Conservation (phyloP, 1,140 invertebrate genomes). For the silkworm (Bombyx mori) region DNA sequence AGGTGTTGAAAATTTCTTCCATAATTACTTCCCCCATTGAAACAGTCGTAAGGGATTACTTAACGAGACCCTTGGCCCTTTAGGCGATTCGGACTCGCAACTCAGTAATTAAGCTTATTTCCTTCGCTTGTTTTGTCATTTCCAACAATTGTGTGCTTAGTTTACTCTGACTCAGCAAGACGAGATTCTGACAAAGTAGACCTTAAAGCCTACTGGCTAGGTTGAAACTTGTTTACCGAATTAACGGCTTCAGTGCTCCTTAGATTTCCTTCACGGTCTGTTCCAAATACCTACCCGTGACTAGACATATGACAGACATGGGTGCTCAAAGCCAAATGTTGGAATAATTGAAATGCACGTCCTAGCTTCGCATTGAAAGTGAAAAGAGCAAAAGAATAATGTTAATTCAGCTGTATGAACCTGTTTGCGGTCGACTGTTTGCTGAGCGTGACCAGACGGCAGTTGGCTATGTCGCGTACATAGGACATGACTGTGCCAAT, state of each 20-base stretch:
- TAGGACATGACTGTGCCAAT: conserved; percentile 39
- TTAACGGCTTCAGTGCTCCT: not conserved
- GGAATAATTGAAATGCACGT: conserved; percentile 43
- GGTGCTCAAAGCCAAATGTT: conserved; percentile 21
- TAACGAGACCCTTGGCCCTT: conserved; percentile 48
- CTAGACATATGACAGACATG: conserved; percentile 28
- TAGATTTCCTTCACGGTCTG: not conserved
- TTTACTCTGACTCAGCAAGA: conserved; percentile 4
- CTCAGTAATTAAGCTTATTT: conserved; percentile 70
- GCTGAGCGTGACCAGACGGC: conserved; percentile 64
- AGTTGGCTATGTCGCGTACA: conserved; percentile 20
- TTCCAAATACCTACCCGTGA: conserved; percentile 13
- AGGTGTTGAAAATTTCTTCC: conserved; percentile 54
- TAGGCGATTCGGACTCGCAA: conserved; percentile 53
- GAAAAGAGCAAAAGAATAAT: conserved; percentile 47
- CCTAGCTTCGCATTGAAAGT: conserved; percentile 36
- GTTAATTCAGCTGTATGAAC: conserved; percentile 45
- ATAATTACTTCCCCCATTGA: conserved; percentile 60
- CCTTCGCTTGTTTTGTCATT: conserved; percentile 61
- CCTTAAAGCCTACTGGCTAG: too few species aligned
- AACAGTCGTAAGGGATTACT: conserved; percentile 58
- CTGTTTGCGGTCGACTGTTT: conserved; percentile 61
- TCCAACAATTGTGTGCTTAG: conserved; percentile 26
- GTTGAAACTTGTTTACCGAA: not conserved
- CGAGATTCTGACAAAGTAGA: not conserved